Base-by-base conservation (phyloP, 2,113 vertebrate genomes). In the Murina feae region DNA sequence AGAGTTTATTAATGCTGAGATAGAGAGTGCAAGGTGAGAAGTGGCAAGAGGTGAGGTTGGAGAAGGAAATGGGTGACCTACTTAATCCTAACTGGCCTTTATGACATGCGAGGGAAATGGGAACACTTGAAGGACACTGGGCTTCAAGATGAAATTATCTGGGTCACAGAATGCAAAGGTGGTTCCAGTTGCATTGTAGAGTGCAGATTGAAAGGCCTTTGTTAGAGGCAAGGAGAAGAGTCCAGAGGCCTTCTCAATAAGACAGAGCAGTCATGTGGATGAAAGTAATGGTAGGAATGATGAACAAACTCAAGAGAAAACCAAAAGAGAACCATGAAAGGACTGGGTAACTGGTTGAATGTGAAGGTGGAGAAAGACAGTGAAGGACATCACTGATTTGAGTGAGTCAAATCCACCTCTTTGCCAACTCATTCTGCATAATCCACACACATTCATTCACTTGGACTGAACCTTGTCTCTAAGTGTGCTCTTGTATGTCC, bases 401-500 rank as follows among this genome's bases (percentile, higher is more conserved):
- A 80, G 35, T 4, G 47, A 86, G 2, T 30, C 4, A 39, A 17
- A 39, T 2, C 13, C 10, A 30, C 74, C 1, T 30, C 18, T 18
- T 1, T 9, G 47, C 18, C 44, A 20, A 3, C 11, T 7, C 17
- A 9, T 6, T 21, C 13, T 28, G 2, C 14, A 4, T 6, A 20
- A 23, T 71, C 25, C 14, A 9, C 9, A 68, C 0, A 39, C 20
- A 14, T 2, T 10, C 1, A 13, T 21, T 1, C 49, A 7, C 3
- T 8, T 53, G 2, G 32, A 51, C 12, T 9, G 20, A 71, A 13
- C 7, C 20, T 5, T 1, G 39, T 18, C 66, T 42, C 3, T 66
- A 16, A 9, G 6, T 17, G 11, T 28, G 28, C 1, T 9, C 58
- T 1, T 1, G 16, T 3, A 42, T 1, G 3, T 21, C 21, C 39